A percentile compares a stretch with the other conserved stretches of the same genome.
phyloP scores from a whole-genome alignment of 2,888 invertebrate species.

The Therioaphis trifolii region DNA sequence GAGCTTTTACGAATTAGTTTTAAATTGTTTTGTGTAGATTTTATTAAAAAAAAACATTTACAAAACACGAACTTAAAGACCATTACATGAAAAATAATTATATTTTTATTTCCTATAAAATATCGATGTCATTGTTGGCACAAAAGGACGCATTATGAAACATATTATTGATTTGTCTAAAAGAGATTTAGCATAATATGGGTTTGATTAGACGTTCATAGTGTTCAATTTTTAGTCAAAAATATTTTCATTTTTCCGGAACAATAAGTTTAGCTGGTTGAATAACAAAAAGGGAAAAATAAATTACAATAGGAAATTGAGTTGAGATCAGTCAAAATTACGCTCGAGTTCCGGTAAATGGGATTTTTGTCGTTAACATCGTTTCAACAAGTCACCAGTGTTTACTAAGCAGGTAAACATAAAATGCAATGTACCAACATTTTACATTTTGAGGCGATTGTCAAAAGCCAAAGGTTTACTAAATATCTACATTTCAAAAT shows the following conservation, averaged over 20 bases:
- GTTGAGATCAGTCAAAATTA: neutral
- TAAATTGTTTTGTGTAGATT: no score
- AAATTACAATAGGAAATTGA: neutral
- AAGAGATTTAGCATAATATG: no score
- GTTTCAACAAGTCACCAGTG: neutral
- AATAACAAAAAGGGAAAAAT: neutral
- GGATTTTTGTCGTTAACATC: conserved; percentile 1
- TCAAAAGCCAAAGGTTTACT: neutral
- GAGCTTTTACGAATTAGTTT: no score
- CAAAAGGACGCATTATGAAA: no score
- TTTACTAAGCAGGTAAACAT: neutral
- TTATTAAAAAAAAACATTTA: no score
- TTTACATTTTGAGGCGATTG: neutral
- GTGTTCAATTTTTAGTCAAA: neutral
- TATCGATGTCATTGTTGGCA: no score
- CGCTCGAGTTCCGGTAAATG: neutral
- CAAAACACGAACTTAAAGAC: no score
- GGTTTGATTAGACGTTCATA: no score
- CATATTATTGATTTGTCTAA: no score
- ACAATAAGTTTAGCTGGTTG: neutral
- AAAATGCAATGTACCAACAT: neutral
- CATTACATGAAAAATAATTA: no score
- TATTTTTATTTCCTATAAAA: no score
- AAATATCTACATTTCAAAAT: neutral
- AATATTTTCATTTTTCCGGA: neutral